Evolutionary conservation across 2,113 vertebrate genomes (phyloP), one percentile per base, ranked within the genome.

Genomic region (Protobothrops flavoviridis): DNA sequence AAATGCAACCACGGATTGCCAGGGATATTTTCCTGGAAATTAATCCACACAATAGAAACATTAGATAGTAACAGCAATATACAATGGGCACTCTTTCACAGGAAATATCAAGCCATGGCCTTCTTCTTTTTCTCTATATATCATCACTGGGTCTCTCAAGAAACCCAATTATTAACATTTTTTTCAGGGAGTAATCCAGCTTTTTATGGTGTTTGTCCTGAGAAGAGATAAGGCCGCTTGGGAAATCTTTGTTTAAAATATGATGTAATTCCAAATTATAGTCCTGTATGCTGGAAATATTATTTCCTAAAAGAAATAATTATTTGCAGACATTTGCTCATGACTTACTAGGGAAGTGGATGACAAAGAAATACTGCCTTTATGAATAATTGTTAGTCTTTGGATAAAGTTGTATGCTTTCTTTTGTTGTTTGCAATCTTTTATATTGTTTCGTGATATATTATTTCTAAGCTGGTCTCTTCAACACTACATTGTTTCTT

Each of bases 291-390:
- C 53, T 92, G 45, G 9, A 90, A 94, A 85, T 17, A 48, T 91
- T 87, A 89, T 88, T 74, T 93, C 59, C 90, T 86, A 91, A 59
- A 88, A 53, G 50, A 43, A 26, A 88, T 81, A 81, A 88, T 88
- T 91, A 91, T 91, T 90, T 91, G 33, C 85, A 93, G 59, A 93
- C 5, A 33, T 50, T 93, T 88, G 43, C 64, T 89, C 56, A 50
- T 43, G n/a, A 15, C 24, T 81, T 56, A 81, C 50, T 91, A 90
- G 90, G 50, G 85, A 43, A 26, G 4, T 43, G 15, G 24, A 33
- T 56, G 50, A 48, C 64, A 45, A 89, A 90, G 43, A 57, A 90
- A 48, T 26, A 86, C 23, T 87, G 57, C 12, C 33, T 23, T 45
- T 20, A 53, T 48, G 39, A 69, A 21, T 74, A 91, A 88, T 74